These are phyloP conservation scores for Nanger granti DNA, from an alignment of 2,113 vertebrate genomes.

Conservation along the genomic window DNA sequence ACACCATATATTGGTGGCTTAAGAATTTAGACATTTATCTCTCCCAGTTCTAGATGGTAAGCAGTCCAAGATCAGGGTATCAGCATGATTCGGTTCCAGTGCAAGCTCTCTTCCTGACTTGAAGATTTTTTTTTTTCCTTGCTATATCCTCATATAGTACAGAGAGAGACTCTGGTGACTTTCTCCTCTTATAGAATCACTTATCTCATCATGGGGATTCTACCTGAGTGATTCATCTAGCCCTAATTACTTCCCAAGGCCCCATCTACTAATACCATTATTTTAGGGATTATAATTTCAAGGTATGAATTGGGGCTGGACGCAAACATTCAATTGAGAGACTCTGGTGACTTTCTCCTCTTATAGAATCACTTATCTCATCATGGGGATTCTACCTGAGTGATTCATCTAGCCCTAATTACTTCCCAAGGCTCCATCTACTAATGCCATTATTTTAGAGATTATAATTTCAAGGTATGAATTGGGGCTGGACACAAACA, in stretches of 20 bases:
- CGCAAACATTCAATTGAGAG: no score
- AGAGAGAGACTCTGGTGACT: background rate
- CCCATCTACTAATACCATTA: no score
- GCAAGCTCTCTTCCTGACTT: background rate
- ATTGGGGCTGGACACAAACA: background rate
- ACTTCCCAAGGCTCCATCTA: background rate
- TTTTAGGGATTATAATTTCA: no score
- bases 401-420: background rate
- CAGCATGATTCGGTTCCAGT: accelerated
- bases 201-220: accelerated
- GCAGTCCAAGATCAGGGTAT: background rate
- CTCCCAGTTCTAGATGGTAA: accelerated
- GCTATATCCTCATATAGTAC: accelerated
- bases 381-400: accelerated
- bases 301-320: no score
- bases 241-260: background rate
- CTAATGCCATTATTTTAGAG: background rate
- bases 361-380: background rate
- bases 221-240: background rate
- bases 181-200: background rate
- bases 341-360: background rate
- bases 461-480: background rate
- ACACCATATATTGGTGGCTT: background rate
- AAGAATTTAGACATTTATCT: background rate
- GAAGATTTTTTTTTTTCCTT: background rate